These are phyloP conservation scores for Phymanthus crucifer DNA, from an alignment of 92 coral and sea anemone genomes.

Conservation along the genomic window DNA sequence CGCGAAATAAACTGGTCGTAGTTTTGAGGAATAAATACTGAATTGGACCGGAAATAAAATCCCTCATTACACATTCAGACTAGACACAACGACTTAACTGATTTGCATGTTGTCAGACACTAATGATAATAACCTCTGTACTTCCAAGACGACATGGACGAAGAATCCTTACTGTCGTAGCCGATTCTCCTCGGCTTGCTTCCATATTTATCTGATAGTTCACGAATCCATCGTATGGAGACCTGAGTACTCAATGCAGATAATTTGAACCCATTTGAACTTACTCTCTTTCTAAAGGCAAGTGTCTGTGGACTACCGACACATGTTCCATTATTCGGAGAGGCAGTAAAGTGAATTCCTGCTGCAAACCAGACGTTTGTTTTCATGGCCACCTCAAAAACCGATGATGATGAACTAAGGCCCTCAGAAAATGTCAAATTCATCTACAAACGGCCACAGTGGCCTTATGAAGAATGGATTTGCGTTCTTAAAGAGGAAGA, in stretches of 20 bases:
- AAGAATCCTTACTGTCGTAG: neutral
- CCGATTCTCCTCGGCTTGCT: neutral
- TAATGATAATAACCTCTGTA: neutral
- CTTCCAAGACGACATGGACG: neutral
- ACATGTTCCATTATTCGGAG: too few species aligned
- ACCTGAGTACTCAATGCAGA: neutral
- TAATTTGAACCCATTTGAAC: neutral
- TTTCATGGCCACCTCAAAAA: slow-evolving; percentile 18
- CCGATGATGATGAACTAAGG: slow-evolving; percentile 5
- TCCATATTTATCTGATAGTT: neutral
- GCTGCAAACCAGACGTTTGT: neutral
- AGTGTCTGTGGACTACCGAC: neutral
- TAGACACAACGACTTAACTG: too few species aligned
- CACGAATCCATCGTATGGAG: neutral
- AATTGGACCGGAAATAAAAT: too few species aligned
- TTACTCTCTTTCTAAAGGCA: neutral
- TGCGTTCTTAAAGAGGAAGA: slow-evolving; percentile 6
- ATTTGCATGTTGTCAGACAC: too few species aligned
- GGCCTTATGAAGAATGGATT: slow-evolving; percentile 23
- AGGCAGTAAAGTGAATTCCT: neutral
- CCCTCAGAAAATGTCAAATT: neutral
- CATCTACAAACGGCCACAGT: slow-evolving; percentile 22
- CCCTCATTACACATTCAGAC: too few species aligned
- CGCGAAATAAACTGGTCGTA: too few species aligned
- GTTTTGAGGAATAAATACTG: too few species aligned